Evolutionary conservation across 2,113 vertebrate genomes (phyloP), one percentile per base, ranked within the genome.

Genomic region (Oncorhynchus mykiss): DNA sequence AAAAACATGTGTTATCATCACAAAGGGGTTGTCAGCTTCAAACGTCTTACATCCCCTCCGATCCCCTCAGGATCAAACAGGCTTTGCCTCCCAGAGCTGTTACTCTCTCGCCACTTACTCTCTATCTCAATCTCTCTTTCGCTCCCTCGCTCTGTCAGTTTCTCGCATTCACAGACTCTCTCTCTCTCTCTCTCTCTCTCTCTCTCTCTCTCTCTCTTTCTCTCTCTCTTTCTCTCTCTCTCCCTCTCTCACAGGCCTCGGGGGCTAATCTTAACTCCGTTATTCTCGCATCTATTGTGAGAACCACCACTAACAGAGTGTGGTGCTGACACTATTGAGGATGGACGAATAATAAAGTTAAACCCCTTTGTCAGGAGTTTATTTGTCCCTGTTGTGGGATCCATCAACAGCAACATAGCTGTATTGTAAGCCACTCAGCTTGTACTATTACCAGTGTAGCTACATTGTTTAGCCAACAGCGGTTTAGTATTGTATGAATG

Each of bases 1-100:
- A 85, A 88, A 90, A 93, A 93, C 88, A 91, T 90, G 88, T 90
- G 92, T 92, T 92, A 89, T 92, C 86, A 85, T 88, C 89, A 93
- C 92, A 94, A 93, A 92, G 84, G 89, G 90, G 87, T 91, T 94
- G 89, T 92, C 90, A 80, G 90, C 89, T 89, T 92, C 92, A 91
- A 91, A 92, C 78, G 89, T 86, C 85, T 91, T 89, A 90, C 89
- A 91, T 90, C 86, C 77, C 70, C 86, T 88, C 73, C 6, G 6
- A 34, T 34, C 34, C 91, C n/a, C 87, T 82, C 80, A 87, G 91
- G 92, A 93, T 93, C 92, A 92, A 92, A 92, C 88, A 81, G 86
- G 91, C 91, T 90, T 91, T 90, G 86, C 89, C 79, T 92, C 89
- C 82, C 82, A 83, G 84, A 84, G 75, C 82, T 84, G 80, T 64